These are phyloP conservation scores for Syngnathus acus DNA, from an alignment of 2,797 vertebrate genomes.

Conservation along the genomic window DNA sequence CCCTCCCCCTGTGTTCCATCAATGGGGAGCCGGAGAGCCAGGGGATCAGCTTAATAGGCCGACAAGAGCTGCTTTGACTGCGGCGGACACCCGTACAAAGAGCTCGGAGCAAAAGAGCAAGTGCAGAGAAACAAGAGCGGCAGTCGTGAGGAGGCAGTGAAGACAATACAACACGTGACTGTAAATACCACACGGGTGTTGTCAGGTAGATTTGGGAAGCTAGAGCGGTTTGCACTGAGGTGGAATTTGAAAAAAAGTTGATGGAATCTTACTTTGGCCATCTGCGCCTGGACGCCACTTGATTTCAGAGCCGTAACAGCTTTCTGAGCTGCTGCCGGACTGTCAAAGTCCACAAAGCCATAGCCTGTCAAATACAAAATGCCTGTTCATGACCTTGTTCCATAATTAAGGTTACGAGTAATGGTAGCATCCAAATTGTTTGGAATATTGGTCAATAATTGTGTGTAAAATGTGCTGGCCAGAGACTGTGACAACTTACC, in stretches of 20 bases:
- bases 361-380: conserved; percentile 68
- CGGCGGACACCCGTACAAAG: conserved; percentile 65
- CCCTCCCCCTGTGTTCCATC: conserved; percentile 57
- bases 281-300: conserved; percentile 90
- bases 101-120: conserved; percentile 51
- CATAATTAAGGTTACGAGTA: not conserved
- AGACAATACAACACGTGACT: conserved; percentile 6
- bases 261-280: conserved; percentile 82
- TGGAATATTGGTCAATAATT: not conserved
- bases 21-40: conserved; percentile 61
- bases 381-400: not conserved
- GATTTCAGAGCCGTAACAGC: conserved; percentile 88
- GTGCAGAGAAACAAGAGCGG: conserved; percentile 13
- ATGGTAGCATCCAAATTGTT: not conserved
- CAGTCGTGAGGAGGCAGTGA: conserved; percentile 7
- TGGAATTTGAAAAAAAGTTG: not conserved
- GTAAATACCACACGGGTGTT: conserved; percentile 1
- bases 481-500: conserved; percentile 59
- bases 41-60: conserved; percentile 70
- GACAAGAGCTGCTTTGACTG: conserved; percentile 69
- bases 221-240: not conserved
- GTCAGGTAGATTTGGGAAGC: not conserved
- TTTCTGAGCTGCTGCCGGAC: conserved; percentile 88
- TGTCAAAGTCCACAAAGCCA: conserved; percentile 94
- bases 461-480: not conserved